phyloP scores from a whole-genome alignment of 1,140 invertebrate species.

The Neoseiulus cucumeris region DNA sequence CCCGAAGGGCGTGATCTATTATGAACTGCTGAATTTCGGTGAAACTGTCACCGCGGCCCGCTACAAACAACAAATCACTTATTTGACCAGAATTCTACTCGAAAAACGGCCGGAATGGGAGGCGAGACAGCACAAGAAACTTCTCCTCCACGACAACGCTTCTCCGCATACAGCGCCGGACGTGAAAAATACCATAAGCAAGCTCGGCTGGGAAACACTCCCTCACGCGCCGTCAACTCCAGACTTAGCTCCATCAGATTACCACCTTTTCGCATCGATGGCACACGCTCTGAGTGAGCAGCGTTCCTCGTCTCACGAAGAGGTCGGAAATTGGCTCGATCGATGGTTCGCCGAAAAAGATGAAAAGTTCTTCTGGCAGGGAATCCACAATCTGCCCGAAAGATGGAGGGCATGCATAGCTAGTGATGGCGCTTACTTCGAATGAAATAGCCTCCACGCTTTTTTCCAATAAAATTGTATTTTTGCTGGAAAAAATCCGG shows the following conservation, averaged over 20 bases:
- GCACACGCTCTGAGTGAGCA: conserved; percentile 15
- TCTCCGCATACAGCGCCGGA: conserved; percentile 16
- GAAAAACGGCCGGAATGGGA: conserved; percentile 10
- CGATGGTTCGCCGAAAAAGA: conserved; percentile 4
- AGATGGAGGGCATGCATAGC: background rate
- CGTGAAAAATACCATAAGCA: conserved; percentile 19
- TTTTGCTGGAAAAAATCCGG: no score
- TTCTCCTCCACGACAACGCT: background rate
- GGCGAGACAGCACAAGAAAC: background rate
- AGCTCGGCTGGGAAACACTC: conserved; percentile 30
- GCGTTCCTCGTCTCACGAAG: conserved; percentile 11
- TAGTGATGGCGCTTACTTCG: background rate
- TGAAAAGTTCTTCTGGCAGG: background rate
- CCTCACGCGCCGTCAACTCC: conserved; percentile 29
- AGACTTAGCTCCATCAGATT: conserved; percentile 29
- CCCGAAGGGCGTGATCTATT: conserved; percentile 13
- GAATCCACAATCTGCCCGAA: background rate
- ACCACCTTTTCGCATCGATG: conserved; percentile 25
- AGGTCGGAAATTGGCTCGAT: background rate
- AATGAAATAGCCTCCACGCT: no score
- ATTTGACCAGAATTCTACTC: background rate
- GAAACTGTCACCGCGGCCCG: conserved; percentile 4
- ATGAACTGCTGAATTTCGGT: conserved; percentile 15
- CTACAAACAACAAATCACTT: conserved; percentile 13
- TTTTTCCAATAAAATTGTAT: no score